Evolutionary conservation across 2,113 vertebrate genomes (phyloP).

Genomic region (Balaeniceps rex): DNA sequence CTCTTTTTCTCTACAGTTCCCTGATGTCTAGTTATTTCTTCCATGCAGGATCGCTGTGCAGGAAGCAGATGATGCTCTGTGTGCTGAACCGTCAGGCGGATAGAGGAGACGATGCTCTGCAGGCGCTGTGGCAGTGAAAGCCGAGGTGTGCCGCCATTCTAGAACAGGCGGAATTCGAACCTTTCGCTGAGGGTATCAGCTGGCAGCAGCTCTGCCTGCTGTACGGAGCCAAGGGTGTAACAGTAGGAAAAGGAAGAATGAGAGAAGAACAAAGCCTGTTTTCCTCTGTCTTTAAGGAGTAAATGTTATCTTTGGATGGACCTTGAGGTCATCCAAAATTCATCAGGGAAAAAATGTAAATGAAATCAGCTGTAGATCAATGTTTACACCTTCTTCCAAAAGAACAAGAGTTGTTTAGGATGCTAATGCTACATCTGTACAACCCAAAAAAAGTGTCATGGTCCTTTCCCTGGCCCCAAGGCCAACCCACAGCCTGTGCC

Average conservation of each 20-base stretch:
- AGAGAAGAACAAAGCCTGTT: not conserved
- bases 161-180: not conserved
- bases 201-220: not conserved
- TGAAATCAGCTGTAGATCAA: not conserved
- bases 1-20: not conserved
- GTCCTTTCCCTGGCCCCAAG: too few species aligned
- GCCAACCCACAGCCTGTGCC: not conserved
- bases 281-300: not conserved
- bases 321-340: not conserved
- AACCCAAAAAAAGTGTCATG: fast-evolving
- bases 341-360: not conserved
- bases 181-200: not conserved
- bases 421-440: fast-evolving
- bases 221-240: not conserved
- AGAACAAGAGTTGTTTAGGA: not conserved
- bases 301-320: not conserved
- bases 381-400: not conserved
- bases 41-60: not conserved
- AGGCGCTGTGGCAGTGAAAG: constrained; percentile 35
- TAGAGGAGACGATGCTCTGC: not conserved
- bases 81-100: not conserved
- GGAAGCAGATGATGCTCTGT: not conserved
- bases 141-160: not conserved
- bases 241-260: not conserved
- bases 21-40: not conserved